phyloP scores from a whole-genome alignment of 2,888 invertebrate genomes.

The Theodoxus fluviatilis region DNA sequence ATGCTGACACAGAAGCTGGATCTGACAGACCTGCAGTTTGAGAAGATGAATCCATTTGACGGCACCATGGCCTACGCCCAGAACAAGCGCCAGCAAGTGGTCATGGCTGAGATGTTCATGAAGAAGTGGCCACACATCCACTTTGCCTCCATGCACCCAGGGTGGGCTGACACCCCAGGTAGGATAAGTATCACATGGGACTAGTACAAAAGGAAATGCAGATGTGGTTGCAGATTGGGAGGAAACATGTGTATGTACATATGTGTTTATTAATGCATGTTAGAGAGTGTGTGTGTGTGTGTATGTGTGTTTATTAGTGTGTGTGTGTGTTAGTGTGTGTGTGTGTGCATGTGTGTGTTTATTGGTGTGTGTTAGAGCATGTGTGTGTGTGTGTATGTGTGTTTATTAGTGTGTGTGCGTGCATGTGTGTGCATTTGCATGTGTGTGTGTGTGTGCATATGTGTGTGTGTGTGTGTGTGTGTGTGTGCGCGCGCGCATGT shows the following conservation, averaged over 20 bases:
- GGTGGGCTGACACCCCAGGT: conserved; percentile 69
- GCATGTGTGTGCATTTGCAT: too few relatives aligned
- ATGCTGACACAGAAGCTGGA: conserved; percentile 67
- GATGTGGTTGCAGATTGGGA: not conserved
- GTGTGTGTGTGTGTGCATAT: too few relatives aligned
- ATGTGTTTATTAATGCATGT: too few relatives aligned
- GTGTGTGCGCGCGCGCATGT: too few relatives aligned
- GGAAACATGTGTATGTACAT: conserved; percentile 3
- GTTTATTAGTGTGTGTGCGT: too few relatives aligned
- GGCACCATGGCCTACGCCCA: conserved; percentile 68
- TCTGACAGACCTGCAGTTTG: conserved; percentile 65
- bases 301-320: too few relatives aligned
- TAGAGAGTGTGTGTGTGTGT: too few relatives aligned
- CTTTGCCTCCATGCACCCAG: conserved; percentile 68
- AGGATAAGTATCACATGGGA: not conserved
- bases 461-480: too few relatives aligned
- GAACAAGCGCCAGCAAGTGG: conserved; percentile 67
- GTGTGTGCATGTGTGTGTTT: too few relatives aligned
- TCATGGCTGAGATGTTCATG: conserved; percentile 66
- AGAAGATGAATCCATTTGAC: conserved; percentile 66
- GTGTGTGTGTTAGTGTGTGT: too few relatives aligned
- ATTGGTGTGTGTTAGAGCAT: too few relatives aligned
- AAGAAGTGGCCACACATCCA: conserved; percentile 63
- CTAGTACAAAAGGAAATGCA: not conserved
- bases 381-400: too few relatives aligned